phyloP scores from a whole-genome alignment of 2,113 vertebrate genomes.

The Prunella himalayana region DNA sequence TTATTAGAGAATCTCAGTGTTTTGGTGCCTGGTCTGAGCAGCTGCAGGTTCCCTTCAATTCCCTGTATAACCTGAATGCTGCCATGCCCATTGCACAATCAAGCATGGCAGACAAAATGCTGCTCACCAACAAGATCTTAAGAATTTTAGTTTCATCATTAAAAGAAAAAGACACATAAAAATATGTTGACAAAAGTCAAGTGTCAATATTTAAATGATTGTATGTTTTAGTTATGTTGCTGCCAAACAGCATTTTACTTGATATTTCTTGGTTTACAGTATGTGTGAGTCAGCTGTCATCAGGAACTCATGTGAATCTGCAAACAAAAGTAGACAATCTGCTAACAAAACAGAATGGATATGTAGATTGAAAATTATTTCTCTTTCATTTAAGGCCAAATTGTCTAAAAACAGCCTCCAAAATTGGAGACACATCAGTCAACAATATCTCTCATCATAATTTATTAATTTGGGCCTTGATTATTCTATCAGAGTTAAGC shows the following conservation, averaged over 20 bases:
- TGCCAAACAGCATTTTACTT: constrained; percentile 2
- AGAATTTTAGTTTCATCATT: not conserved
- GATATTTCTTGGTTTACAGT: constrained; percentile 32
- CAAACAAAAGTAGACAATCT: constrained; percentile 50
- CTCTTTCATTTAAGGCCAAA: constrained; percentile 23
- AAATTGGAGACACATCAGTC: not conserved
- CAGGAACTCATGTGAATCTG: constrained; percentile 1
- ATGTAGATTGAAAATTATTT: not conserved
- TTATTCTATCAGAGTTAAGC: not conserved
- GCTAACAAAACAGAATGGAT: constrained; percentile 1
- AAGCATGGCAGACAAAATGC: not conserved
- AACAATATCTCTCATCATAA: not conserved
- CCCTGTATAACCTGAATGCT: not conserved
- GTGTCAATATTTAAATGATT: constrained; percentile 18
- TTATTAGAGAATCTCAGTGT: not conserved
- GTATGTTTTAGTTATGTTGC: constrained; percentile 1
- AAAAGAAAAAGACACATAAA: not conserved
- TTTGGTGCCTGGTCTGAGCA: accelerated
- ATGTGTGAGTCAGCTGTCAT: constrained; percentile 46
- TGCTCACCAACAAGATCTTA: not conserved
- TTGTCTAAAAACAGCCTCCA: not conserved
- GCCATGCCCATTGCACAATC: accelerated
- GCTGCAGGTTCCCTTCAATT: accelerated
- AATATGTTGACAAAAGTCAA: constrained; percentile 3
- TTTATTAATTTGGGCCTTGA: constrained; percentile 22